Base-by-base conservation (phyloP, 2,797 vertebrate species). In the Falco novaeseelandiae region DNA sequence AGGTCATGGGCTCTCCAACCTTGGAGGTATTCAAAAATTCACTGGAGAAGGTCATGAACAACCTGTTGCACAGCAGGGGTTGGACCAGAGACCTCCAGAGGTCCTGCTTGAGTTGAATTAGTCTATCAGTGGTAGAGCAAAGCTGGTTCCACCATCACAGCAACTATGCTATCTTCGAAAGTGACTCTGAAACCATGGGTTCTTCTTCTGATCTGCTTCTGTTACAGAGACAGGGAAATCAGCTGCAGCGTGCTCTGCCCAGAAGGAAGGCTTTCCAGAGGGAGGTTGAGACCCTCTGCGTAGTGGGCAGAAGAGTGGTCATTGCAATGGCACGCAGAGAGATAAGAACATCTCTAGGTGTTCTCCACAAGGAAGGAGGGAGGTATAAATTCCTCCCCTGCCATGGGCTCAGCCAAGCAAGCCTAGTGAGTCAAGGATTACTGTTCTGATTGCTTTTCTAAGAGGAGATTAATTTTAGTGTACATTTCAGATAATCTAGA, bases 361-460 rank as follows among this genome's bases (percentile, higher is more conserved):
- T 25, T 93, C 55, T 66, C 69, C 93, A 95, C 70, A 91, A 82
- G 90, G 96, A 97, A 97, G 86, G 30, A 89, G 46, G 11, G 58
- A 88, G 7, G 29, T 40, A 63, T 19, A 91, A 94, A 95, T 92
- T 96, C 63, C 61, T 90, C 9, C 52, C 59, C 48, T 20, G 49
- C 72, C 38, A 74, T 67, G 14, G 57, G 38, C 79, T 94, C 66
- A 72, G 85, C 67, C 6, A 15, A 76, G 88, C 83, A 94, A 95
- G 80, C 77, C 88, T 67, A 62, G 5, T 97, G 95, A 97, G 67
- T 96, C 95, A 96, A 90, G 81, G 85, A 89, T 95, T 96, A 97
- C 48, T 92, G 91, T 88, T 95, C 92, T 84, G 94, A 93, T 89
- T 94, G 93, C 54, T 87, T 90, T 97, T 87, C 76, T 82, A 62